Base-by-base conservation (phyloP, 2,797 vertebrate genomes). In the Sebastes trivittatus region DNA sequence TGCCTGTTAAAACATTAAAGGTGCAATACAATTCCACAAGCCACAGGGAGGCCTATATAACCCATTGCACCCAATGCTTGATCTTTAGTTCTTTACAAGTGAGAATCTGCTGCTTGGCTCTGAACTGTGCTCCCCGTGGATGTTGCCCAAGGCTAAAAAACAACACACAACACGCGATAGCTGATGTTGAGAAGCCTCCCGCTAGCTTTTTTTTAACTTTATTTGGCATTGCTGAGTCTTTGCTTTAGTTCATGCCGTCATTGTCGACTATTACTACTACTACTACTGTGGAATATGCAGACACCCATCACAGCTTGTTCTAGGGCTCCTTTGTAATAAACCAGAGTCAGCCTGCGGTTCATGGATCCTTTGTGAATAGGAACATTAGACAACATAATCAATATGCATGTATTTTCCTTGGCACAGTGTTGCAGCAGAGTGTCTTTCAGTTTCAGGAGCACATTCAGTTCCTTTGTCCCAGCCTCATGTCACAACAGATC, bases 51-150 rank as follows among this genome's bases (percentile, higher is more conserved):
- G 74, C 55, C 18, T 65, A 13, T 14, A 42, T 32, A 56, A 54
- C 23, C 20, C 42, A 23, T 29, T 75, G 46, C 54, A 30, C 46
- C 69, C 16, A 23, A 4, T 61, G 34, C 60, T 11, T 82, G n/a
- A 55, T 72, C 14, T 77, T 84, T 49, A 34, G 58, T 46, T 75
- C 42, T 71, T 46, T 52, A n/a, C 29, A 56, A 78, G 63, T 60
- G 27, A 71, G 61, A 72, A 80, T 64, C 22, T 70, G 18, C 62
- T 76, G 38, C 56, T 71, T 70, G n/a, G 25, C 74, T 85, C 23
- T 82, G 22, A 65, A 65, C 54, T 78, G 20, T 13, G 46, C 11
- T 75, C 58, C 7, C 52, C 3, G 5, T 56, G 5, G 69, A 74
- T 55, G 20, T 65, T 77, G 30, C 64, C 61, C 20, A 69, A 69